These are phyloP conservation scores for Asbolus verrucosus DNA, from an alignment of 1,140 invertebrate genomes.

Conservation along the genomic window DNA sequence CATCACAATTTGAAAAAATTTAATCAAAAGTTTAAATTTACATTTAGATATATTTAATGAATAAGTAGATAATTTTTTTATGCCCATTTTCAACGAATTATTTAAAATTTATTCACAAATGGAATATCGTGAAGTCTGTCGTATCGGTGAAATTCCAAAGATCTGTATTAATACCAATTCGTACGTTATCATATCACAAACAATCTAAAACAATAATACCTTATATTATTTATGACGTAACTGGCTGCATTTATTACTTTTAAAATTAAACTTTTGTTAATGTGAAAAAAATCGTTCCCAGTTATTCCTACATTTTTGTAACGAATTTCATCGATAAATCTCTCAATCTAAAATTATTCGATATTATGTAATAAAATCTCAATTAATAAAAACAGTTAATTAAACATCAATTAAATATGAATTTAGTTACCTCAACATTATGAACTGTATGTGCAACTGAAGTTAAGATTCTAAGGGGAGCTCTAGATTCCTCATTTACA, in stretches of 20 bases:
- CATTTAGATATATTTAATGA: too few relatives aligned
- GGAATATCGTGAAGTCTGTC: too few relatives aligned
- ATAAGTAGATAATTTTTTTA: too few relatives aligned
- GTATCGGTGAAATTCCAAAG: too few relatives aligned
- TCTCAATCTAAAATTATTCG: neutral
- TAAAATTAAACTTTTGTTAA: neutral
- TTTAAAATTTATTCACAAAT: too few relatives aligned
- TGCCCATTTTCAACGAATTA: too few relatives aligned
- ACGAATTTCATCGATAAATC: neutral
- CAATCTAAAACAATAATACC: neutral
- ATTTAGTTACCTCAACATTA: neutral
- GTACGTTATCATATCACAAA: neutral
- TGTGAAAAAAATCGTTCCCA: neutral
- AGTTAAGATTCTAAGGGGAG: neutral
- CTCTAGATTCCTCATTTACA: neutral
- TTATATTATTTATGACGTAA: neutral
- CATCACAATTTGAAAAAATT: too few relatives aligned
- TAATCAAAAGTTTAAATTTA: too few relatives aligned
- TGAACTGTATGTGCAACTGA: neutral
- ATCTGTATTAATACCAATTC: neutral
- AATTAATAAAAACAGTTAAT: neutral
- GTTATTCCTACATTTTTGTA: neutral
- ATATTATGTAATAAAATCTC: too few relatives aligned
- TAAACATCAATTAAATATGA: neutral
- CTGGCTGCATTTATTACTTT: neutral